phyloP scores from a whole-genome alignment of 2,888 invertebrate species.

The Ennomos quercinarius region DNA sequence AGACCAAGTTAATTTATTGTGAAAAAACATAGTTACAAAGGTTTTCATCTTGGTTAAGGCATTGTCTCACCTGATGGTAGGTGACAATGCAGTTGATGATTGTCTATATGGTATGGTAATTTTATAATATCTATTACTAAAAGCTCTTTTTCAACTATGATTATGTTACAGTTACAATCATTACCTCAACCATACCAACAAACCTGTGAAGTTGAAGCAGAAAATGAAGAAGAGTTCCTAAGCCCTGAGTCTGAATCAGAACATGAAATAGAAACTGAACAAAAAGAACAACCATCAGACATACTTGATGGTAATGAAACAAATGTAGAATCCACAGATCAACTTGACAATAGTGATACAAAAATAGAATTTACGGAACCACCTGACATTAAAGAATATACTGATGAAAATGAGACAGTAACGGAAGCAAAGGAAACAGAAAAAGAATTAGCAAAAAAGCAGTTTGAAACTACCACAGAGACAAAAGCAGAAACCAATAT shows the following conservation, averaged over 20 bases:
- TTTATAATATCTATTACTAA: too few species aligned
- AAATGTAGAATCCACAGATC: constrained; percentile 24
- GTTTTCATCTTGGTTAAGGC: too few species aligned
- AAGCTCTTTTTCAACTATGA: neutral
- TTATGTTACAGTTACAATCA: constrained; percentile 31
- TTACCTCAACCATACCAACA: constrained; percentile 45
- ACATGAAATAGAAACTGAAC: constrained; percentile 59
- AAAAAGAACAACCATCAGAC: constrained; percentile 35
- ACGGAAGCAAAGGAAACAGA: constrained; percentile 20
- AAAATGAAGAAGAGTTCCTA: constrained; percentile 79
- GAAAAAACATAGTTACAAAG: too few species aligned
- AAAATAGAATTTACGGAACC: constrained; percentile 16
- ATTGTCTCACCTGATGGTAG: too few species aligned
- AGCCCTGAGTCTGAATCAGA: constrained; percentile 79
- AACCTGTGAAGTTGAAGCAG: constrained; percentile 70
- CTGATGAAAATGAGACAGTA: constrained; percentile 19
- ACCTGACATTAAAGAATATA: constrained; percentile 23
- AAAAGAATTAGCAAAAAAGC: constrained; percentile 18
- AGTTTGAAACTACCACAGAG: constrained; percentile 21
- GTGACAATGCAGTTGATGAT: too few species aligned
- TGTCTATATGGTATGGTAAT: too few species aligned
- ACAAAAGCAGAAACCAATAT: constrained; percentile 12
- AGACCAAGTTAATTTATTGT: too few species aligned
- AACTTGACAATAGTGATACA: constrained; percentile 13
- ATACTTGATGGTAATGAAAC: constrained; percentile 19